These are phyloP conservation scores for Eilema depressum DNA, from an alignment of 2,888 invertebrate species.

Conservation along the genomic window DNA sequence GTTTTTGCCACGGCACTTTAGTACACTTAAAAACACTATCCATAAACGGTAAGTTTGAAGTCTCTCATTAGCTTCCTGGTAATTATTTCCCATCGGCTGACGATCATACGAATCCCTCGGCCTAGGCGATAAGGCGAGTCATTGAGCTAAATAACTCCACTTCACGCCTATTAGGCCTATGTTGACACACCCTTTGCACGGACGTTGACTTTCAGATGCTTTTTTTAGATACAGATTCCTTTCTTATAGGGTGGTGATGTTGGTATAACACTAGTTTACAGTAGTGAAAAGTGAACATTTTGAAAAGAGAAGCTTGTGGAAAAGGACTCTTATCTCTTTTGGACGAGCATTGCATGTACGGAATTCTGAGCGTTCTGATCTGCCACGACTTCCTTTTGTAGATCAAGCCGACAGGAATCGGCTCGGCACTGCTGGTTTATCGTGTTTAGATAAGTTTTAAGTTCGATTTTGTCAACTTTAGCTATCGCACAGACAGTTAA, in stretches of 20 bases:
- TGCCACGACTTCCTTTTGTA: no score
- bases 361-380: no score
- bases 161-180: constrained; percentile 70
- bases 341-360: no score
- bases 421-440: no score
- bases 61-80: constrained; percentile 49
- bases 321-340: no score
- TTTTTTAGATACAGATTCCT: constrained; percentile 51
- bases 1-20: no score
- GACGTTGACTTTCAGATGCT: constrained; percentile 53
- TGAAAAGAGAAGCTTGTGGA: no score
- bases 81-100: constrained; percentile 54
- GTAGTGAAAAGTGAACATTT: no score
- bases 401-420: no score
- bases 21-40: not conserved
- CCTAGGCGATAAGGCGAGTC: constrained; percentile 45
- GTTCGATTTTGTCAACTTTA: not conserved
- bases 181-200: constrained; percentile 54
- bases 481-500: not conserved
- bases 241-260: not conserved
- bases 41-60: constrained; percentile 42
- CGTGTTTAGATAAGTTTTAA: not conserved
- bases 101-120: constrained; percentile 49
- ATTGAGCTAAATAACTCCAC: constrained; percentile 60
- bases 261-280: no score